These are phyloP conservation scores for Neoascia interrupta DNA, from an alignment of 2,888 invertebrate species.

Conservation along the genomic window DNA sequence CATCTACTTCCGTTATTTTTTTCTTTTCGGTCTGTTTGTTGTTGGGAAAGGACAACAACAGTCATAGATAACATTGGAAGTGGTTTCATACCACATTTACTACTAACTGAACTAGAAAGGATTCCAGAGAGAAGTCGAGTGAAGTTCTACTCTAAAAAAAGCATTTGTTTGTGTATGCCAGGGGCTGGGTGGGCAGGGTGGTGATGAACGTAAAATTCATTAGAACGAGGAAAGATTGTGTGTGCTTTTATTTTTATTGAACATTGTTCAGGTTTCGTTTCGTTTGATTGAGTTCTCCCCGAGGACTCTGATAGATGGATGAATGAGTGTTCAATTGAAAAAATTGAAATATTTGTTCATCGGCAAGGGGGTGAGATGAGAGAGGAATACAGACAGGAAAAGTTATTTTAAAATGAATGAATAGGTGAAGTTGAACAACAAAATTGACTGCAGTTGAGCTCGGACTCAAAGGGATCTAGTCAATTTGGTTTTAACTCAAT, in stretches of 20 bases:
- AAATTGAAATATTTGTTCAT: constrained; percentile 22
- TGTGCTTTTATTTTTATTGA: constrained; percentile 5
- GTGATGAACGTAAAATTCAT: constrained; percentile 7
- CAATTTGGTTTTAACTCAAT: not conserved
- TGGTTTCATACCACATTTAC: constrained; percentile 62
- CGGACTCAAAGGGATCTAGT: not conserved
- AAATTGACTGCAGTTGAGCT: constrained; percentile 3
- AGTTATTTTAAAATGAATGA: not conserved
- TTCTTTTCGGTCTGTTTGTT: constrained; percentile 2
- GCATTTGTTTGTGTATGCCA: not conserved
- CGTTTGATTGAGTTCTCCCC: constrained; percentile 18
- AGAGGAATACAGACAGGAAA: not conserved
- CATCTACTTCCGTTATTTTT: not conserved
- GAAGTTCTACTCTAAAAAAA: not conserved
- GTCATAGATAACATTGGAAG: constrained; percentile 36
- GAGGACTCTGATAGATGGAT: too few relatives aligned
- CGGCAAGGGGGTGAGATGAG: not conserved
- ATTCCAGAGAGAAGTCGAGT: constrained; percentile 2
- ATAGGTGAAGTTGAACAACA: too few relatives aligned
- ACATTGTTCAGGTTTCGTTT: constrained; percentile 7
- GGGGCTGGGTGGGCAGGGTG: not conserved
- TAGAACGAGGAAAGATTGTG: not conserved
- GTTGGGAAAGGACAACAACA: constrained; percentile 9
- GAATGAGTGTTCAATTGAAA: constrained; percentile 14
- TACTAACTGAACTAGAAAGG: constrained; percentile 54